phyloP scores from a whole-genome alignment of 2,113 vertebrate genomes.

The Copsychus sechellarum region DNA sequence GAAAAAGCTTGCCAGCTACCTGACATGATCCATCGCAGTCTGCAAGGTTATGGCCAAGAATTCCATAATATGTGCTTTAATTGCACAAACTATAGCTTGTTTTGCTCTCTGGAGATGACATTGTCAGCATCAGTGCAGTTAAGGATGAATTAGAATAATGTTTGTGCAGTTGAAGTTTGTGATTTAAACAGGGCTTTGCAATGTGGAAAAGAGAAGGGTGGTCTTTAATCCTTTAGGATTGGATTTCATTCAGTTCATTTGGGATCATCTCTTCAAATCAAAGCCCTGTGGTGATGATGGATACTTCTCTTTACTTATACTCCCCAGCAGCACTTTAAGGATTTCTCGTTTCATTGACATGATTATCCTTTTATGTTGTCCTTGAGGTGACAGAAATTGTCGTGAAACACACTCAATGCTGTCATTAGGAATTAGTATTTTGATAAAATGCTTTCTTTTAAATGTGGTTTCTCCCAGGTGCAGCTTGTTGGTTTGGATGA shows the following conservation, averaged over 20 bases:
- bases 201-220: neutral
- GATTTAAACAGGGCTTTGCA: neutral
- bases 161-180: neutral
- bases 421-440: neutral
- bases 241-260: neutral
- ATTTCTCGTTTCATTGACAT: neutral
- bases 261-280: neutral
- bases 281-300: neutral
- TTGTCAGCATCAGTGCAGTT: neutral
- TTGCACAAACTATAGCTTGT: neutral
- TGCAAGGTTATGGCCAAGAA: neutral
- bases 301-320: neutral
- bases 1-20: neutral
- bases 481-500: constrained; percentile 97
- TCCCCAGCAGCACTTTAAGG: neutral
- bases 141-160: neutral
- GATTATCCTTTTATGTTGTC: neutral
- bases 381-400: neutral
- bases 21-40: neutral
- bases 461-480: constrained; percentile 77
- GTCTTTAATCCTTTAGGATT: constrained; percentile 2
- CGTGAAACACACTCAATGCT: neutral
- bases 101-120: neutral
- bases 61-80: neutral
- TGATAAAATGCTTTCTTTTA: neutral